Evolutionary conservation across 2,797 vertebrate genomes (phyloP).

Genomic region (Hapalemur alaotrensis): DNA sequence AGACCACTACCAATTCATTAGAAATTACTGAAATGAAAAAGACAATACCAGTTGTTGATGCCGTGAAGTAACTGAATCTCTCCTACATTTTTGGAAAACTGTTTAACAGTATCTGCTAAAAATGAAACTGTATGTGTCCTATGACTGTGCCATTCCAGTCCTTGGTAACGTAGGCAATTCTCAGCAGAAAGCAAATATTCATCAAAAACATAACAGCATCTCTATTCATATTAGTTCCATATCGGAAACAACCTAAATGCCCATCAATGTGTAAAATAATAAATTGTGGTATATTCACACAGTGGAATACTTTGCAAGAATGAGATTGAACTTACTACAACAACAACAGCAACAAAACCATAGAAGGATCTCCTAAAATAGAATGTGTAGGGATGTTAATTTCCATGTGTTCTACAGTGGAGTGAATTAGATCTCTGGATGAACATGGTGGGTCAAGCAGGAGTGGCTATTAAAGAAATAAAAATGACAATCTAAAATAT

Average conservation of each 20-base stretch:
- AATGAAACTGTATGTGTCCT: not conserved
- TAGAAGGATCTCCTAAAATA: not conserved
- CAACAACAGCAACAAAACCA: not conserved
- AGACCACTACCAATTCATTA: not conserved
- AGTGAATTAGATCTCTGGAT: not conserved
- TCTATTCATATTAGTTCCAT: not conserved
- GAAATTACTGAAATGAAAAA: not conserved
- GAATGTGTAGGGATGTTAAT: not conserved
- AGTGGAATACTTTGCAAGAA: not conserved
- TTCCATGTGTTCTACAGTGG: not conserved
- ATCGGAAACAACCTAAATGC: not conserved
- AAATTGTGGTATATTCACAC: not conserved
- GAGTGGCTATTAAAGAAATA: not conserved
- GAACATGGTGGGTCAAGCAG: not conserved
- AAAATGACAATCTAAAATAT: not conserved
- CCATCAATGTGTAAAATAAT: not conserved
- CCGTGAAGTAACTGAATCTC: not conserved
- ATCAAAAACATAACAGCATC: not conserved
- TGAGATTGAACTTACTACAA: not conserved
- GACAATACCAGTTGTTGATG: not conserved
- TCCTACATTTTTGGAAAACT: not conserved
- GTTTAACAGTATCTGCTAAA: not conserved
- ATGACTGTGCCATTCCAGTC: not conserved
- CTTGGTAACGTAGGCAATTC: not conserved
- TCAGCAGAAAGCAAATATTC: not conserved